These are phyloP conservation scores for Psammodynastes pulverulentus DNA, from an alignment of 2,113 vertebrate species.

Conservation along the genomic window DNA sequence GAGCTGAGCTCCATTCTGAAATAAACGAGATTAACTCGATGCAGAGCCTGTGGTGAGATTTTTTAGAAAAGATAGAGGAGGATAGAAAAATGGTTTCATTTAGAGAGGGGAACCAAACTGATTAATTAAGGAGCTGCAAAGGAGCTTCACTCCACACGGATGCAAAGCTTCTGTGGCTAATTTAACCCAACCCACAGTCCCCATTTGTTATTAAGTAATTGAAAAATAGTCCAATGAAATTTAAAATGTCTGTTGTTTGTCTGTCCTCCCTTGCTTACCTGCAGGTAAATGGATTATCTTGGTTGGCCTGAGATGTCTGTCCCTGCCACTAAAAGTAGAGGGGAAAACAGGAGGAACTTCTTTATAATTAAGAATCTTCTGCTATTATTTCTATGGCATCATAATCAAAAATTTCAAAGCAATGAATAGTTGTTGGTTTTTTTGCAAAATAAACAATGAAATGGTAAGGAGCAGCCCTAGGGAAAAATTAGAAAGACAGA, in stretches of 20 bases:
- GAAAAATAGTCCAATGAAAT: not conserved
- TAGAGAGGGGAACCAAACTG: slow-evolving; percentile 53
- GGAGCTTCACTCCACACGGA: slow-evolving; percentile 56
- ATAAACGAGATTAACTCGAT: slow-evolving; percentile 64
- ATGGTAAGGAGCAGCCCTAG: slow-evolving; percentile 47
- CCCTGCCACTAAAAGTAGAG: slow-evolving; percentile 35
- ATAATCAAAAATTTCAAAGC: slow-evolving; percentile 60
- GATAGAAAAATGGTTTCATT: slow-evolving; percentile 60
- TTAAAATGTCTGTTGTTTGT: not conserved
- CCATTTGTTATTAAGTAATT: slow-evolving; percentile 47
- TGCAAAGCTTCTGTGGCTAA: slow-evolving; percentile 48
- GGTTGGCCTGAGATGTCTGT: slow-evolving; percentile 57
- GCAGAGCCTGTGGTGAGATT: slow-evolving; percentile 60
- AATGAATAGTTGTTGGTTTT: slow-evolving; percentile 42
- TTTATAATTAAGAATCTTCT: slow-evolving; percentile 65
- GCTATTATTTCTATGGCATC: slow-evolving; percentile 51
- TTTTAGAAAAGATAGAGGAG: slow-evolving; percentile 58
- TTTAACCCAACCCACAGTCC: slow-evolving; percentile 53
- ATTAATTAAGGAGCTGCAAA: slow-evolving; percentile 62
- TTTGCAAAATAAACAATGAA: slow-evolving; percentile 56
- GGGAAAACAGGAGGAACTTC: not conserved
- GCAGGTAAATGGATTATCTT: slow-evolving; percentile 63
- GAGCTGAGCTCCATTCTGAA: slow-evolving; percentile 55
- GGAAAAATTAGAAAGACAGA: slow-evolving; percentile 26
- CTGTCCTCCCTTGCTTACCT: slow-evolving; percentile 38